Conservation (phyloP, 2,113 vertebrate species). For the Marmota flaviventris region DNA sequence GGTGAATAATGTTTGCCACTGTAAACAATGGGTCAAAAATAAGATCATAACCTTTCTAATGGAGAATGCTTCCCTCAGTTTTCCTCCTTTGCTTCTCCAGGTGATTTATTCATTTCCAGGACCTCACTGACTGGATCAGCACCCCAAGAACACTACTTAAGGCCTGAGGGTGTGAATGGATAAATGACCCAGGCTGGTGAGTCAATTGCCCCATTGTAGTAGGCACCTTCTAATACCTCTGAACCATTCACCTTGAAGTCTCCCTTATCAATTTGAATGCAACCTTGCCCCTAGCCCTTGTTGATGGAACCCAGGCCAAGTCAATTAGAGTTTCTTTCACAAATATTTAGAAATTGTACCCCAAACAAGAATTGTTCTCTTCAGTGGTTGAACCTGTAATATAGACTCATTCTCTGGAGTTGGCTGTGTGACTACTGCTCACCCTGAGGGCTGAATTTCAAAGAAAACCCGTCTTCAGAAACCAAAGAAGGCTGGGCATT, state of each 20-base stretch:
- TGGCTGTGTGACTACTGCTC: background rate
- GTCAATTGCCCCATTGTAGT: conserved; percentile 18
- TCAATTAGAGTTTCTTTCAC: conserved; percentile 37
- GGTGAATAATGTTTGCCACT: background rate
- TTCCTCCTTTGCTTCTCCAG: background rate
- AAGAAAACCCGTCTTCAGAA: conserved; percentile 41
- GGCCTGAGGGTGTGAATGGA: background rate
- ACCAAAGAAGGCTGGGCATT: background rate
- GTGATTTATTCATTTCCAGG: conserved; percentile 22
- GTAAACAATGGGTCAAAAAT: background rate
- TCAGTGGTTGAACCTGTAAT: background rate
- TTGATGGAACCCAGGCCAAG: background rate
- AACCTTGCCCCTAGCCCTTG: background rate
- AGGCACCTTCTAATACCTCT: conserved; percentile 3
- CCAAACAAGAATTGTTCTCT: conserved; percentile 8
- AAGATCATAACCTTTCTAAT: background rate
- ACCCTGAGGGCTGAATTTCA: background rate
- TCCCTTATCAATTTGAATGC: background rate
- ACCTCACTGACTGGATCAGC: background rate
- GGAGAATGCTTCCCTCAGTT: background rate
- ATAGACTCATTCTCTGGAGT: conserved; percentile 28
- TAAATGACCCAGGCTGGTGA: background rate
- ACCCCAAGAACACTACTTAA: background rate
- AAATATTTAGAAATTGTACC: conserved; percentile 39
- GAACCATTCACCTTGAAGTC: background rate